phyloP scores from a whole-genome alignment of 2,113 vertebrate genomes.

The Smithornis capensis region DNA sequence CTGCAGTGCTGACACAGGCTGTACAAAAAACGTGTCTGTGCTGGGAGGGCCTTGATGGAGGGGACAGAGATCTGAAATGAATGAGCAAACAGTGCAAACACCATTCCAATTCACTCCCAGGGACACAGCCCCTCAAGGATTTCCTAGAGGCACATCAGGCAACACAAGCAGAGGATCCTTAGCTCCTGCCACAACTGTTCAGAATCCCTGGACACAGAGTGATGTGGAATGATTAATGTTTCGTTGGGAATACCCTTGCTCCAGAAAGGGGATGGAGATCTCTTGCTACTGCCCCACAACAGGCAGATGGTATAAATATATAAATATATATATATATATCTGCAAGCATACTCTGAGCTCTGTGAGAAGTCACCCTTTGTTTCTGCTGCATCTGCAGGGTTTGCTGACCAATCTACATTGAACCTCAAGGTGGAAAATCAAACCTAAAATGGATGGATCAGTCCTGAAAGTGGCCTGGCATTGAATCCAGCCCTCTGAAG shows the following conservation, averaged over 20 bases:
- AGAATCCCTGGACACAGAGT: neutral
- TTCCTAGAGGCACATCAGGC: neutral
- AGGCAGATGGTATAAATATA: neutral
- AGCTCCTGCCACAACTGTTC: neutral
- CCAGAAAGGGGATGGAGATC: neutral
- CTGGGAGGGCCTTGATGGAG: neutral
- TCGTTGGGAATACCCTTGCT: neutral
- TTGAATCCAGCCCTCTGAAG: neutral
- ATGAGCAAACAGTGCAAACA: neutral
- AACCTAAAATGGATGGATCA: neutral
- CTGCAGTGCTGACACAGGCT: neutral
- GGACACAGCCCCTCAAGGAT: neutral
- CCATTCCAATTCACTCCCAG: neutral
- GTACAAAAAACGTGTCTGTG: neutral
- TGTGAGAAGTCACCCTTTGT: neutral
- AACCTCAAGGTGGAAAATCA: neutral
- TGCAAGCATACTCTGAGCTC: neutral
- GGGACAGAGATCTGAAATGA: neutral
- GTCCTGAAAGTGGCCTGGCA: neutral
- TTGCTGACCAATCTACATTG: neutral
- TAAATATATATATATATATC: neutral
- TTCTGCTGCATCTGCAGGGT: neutral
- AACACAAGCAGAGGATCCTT: neutral
- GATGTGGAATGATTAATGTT: neutral
- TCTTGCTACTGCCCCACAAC: conserved; percentile 3